Percentiles rank a stretch among this genome's conserved stretches.
phyloP scores from a whole-genome alignment of 2,113 vertebrate species.

The Hemiprocne comata region DNA sequence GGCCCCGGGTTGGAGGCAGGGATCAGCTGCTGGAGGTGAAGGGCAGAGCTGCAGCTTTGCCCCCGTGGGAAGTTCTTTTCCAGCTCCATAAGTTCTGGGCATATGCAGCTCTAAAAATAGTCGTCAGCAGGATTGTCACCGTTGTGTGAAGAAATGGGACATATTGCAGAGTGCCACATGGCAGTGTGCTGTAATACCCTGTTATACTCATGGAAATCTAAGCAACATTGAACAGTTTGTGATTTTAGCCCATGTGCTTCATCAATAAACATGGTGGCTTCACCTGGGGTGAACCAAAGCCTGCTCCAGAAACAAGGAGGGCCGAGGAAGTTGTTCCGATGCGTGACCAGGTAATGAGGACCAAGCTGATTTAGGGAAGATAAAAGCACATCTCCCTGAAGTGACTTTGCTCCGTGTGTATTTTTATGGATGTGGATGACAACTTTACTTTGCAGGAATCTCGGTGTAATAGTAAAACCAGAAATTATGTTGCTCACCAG shows the following conservation, averaged over 20 bases:
- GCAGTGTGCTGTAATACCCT: neutral
- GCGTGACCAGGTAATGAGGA: neutral
- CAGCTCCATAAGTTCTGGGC: neutral
- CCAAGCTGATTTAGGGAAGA: neutral
- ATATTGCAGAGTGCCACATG: neutral
- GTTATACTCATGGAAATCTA: neutral
- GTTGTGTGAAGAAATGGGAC: neutral
- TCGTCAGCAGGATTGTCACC: neutral
- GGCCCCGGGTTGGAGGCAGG: neutral
- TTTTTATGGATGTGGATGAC: neutral
- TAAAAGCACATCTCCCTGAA: neutral
- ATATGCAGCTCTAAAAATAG: neutral
- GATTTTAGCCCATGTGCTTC: neutral
- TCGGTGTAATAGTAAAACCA: neutral
- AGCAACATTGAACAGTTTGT: neutral
- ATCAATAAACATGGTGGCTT: neutral
- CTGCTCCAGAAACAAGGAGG: neutral
- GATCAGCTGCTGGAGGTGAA: neutral
- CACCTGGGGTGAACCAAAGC: neutral
- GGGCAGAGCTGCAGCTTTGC: accelerated
- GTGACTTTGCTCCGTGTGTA: neutral
- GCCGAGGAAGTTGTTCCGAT: neutral
- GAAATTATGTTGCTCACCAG: neutral
- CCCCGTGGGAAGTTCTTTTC: neutral
- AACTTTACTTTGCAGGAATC: neutral